Evolutionary conservation across 64 coral and sea anemone species (phyloP).

Genomic region (Acropora tenuis): DNA sequence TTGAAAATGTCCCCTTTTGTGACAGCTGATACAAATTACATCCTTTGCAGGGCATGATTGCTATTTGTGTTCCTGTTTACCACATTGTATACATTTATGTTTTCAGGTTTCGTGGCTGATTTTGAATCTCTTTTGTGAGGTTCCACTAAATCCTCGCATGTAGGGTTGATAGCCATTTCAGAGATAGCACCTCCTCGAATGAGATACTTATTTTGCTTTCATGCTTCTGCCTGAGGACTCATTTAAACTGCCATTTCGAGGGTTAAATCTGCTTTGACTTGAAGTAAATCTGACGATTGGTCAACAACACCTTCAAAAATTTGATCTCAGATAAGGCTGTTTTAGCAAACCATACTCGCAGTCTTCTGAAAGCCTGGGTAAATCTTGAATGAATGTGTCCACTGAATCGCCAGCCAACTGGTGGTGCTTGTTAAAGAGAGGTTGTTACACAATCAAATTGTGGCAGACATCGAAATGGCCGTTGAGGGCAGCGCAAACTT

Average conservation of each 20-base stretch:
- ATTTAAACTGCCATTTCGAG: conserved; percentile 5
- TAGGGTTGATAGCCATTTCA: too few species aligned
- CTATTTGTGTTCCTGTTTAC: background rate
- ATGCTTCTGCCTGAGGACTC: conserved; percentile 52
- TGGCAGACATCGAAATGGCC: conserved; percentile 9
- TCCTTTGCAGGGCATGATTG: conserved; percentile 29
- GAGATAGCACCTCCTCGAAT: conserved; percentile 33
- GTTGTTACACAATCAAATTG: conserved; percentile 34
- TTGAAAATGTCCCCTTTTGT: conserved; percentile 21
- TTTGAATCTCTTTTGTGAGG: too few species aligned
- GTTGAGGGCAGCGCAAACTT: background rate
- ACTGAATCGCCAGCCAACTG: conserved; percentile 28
- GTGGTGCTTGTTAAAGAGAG: conserved; percentile 47
- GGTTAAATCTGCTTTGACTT: conserved; percentile 6
- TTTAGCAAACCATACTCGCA: conserved; percentile 51
- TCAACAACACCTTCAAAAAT: conserved; percentile 30
- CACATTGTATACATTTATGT: conserved; percentile 9
- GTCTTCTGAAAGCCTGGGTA: too few species aligned
- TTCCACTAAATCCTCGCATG: background rate
- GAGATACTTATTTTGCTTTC: conserved; percentile 51
- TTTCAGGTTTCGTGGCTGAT: too few species aligned
- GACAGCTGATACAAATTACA: conserved; percentile 25
- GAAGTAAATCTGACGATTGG: conserved; percentile 2
- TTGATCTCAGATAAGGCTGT: conserved; percentile 19
- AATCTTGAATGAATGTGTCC: conserved; percentile 70